phyloP scores from a whole-genome alignment of 2,888 invertebrate species.

The Caenorhabditis parvicauda region DNA sequence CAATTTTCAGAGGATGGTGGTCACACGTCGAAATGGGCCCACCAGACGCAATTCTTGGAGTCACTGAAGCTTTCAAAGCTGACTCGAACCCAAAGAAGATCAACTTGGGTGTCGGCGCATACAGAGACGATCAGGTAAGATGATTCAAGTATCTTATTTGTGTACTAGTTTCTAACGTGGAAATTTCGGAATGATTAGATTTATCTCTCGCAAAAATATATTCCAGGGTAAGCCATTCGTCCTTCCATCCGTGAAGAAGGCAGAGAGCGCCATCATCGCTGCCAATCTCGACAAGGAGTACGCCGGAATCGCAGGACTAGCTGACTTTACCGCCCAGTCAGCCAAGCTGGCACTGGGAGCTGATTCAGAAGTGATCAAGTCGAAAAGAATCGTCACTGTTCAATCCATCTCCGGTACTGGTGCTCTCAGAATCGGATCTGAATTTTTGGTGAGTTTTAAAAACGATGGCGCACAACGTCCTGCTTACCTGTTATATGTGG shows the following conservation, averaged over 20 bases:
- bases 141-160: neutral
- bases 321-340: constrained; percentile 80
- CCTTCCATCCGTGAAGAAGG: constrained; percentile 86
- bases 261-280: constrained; percentile 76
- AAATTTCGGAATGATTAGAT: neutral
- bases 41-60: constrained; percentile 77
- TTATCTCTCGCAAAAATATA: neutral
- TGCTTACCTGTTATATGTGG: no score
- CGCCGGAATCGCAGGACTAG: constrained; percentile 75
- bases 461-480: no score
- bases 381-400: constrained; percentile 68
- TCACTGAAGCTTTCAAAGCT: constrained; percentile 83
- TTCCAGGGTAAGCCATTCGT: constrained; percentile 88
- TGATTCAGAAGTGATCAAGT: constrained; percentile 71
- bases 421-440: constrained; percentile 85
- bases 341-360: constrained; percentile 81
- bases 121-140: constrained; percentile 85
- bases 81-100: constrained; percentile 90
- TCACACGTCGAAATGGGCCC: constrained; percentile 60
- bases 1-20: constrained; percentile 53
- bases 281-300: constrained; percentile 88
- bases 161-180: no score
- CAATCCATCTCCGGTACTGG: constrained; percentile 95
- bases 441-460: constrained; percentile 73
- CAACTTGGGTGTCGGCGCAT: constrained; percentile 80